Conservation (phyloP, 2,888 invertebrate species). For the Phania funesta region DNA sequence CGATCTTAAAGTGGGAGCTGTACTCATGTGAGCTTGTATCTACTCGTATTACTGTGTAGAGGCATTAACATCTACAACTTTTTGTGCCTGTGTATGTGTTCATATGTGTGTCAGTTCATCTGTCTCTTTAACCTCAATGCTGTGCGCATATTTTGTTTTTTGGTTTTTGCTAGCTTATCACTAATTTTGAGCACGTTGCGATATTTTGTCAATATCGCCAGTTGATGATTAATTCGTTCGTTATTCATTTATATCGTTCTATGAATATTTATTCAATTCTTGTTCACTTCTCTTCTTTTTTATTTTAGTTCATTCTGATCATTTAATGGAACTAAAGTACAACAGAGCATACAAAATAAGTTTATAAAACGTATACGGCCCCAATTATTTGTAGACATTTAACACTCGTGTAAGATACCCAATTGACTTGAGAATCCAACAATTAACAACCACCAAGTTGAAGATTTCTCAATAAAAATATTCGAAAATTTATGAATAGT, state of each 20-base stretch:
- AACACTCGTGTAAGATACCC: background rate
- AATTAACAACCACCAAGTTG: too few species aligned
- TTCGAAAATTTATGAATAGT: too few species aligned
- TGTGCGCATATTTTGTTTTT: conserved; percentile 6
- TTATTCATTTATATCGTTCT: conserved; percentile 78
- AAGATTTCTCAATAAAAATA: too few species aligned
- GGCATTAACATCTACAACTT: too few species aligned
- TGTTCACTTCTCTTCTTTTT: conserved; percentile 29
- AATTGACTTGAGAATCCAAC: too few species aligned
- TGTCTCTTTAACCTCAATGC: conserved; percentile 31
- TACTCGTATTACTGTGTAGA: background rate
- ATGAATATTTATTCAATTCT: conserved; percentile 62
- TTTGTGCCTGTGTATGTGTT: background rate
- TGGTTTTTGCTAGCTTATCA: conserved; percentile 74
- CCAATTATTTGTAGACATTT: background rate
- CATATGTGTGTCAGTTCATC: background rate
- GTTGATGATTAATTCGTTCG: conserved; percentile 76
- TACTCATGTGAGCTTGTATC: too few species aligned
- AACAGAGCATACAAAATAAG: conserved; percentile 46
- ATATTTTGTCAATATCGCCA: conserved; percentile 80
- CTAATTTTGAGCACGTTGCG: conserved; percentile 78
- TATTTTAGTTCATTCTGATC: conserved; percentile 38
- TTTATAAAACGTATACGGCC: background rate
- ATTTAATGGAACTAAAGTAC: conserved; percentile 56
- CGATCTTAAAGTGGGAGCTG: background rate